Percentiles rank a stretch among this genome's conserved stretches.
Conservation (phyloP, 2,113 vertebrate species). For the Dipodomys stephensi region DNA sequence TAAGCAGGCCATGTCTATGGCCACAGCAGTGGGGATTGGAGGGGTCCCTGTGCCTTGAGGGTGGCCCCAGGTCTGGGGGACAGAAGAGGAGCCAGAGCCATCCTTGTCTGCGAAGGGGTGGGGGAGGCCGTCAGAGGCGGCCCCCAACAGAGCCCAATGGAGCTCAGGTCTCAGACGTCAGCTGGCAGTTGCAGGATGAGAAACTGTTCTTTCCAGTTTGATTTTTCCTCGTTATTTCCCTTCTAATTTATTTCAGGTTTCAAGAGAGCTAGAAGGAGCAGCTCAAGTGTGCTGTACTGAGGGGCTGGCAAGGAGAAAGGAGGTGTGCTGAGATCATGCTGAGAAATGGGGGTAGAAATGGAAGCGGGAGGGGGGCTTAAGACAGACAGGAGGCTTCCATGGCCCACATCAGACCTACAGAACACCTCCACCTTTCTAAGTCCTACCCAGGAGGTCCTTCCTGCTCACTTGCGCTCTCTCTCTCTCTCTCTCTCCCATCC, state of each 20-base stretch:
- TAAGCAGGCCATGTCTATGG: fast-evolving
- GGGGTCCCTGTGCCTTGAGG: background rate
- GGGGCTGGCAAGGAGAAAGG: background rate
- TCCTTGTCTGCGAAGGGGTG: background rate
- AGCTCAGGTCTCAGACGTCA: background rate
- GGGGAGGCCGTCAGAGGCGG: fast-evolving
- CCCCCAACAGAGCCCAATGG: fast-evolving
- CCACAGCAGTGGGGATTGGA: fast-evolving
- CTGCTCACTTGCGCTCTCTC: too few species aligned
- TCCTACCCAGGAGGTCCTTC: background rate
- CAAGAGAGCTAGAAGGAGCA: background rate
- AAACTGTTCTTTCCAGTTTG: background rate
- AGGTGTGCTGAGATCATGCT: fast-evolving
- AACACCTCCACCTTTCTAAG: background rate
- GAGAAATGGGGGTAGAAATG: background rate
- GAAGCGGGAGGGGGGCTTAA: background rate
- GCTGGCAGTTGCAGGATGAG: background rate
- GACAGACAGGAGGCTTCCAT: background rate
- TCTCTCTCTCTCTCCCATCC: too few species aligned
- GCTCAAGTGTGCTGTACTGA: background rate
- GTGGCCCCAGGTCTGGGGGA: too few species aligned
- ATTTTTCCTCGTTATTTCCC: background rate
- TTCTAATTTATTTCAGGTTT: background rate
- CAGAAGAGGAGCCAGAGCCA: background rate
- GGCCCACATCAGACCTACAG: background rate